Evolutionary conservation across 1,140 invertebrate species (phyloP).

Genomic region (Mizuhopecten yessoensis): DNA sequence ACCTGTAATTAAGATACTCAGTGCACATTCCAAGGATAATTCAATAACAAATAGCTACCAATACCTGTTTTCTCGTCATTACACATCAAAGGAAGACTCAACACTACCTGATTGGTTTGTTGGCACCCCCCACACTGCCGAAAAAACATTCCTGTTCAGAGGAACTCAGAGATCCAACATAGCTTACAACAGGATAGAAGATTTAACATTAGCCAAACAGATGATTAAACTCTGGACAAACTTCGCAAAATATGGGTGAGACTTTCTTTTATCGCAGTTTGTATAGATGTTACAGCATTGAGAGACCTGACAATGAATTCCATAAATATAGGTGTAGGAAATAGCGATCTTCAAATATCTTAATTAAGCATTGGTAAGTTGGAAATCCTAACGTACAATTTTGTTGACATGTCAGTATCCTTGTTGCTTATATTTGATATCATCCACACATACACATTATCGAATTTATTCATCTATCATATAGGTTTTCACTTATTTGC

Average conservation of each 20-base stretch:
- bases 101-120: conserved; percentile 53
- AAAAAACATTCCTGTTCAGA: conserved; percentile 50
- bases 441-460: too few relatives aligned
- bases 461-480: too few relatives aligned
- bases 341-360: too few relatives aligned
- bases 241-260: conserved; percentile 97
- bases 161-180: neutral
- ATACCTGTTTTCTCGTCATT: conserved; percentile 61
- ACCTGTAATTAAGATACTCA: conserved; percentile 45
- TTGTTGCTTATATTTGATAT: too few relatives aligned
- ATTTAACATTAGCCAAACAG: conserved; percentile 92
- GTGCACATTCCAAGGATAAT: conserved; percentile 51
- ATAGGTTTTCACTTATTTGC: too few relatives aligned
- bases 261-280: neutral
- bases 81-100: neutral
- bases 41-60: conserved; percentile 51
- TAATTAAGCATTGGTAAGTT: too few relatives aligned
- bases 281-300: neutral
- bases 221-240: conserved; percentile 96
- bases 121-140: conserved; percentile 61
- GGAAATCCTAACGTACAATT: too few relatives aligned
- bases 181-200: conserved; percentile 76
- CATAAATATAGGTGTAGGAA: too few relatives aligned
- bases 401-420: too few relatives aligned
- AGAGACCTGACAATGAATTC: too few relatives aligned